Evolutionary conservation across 2,797 vertebrate genomes (phyloP).

Genomic region (Tapera naevia): DNA sequence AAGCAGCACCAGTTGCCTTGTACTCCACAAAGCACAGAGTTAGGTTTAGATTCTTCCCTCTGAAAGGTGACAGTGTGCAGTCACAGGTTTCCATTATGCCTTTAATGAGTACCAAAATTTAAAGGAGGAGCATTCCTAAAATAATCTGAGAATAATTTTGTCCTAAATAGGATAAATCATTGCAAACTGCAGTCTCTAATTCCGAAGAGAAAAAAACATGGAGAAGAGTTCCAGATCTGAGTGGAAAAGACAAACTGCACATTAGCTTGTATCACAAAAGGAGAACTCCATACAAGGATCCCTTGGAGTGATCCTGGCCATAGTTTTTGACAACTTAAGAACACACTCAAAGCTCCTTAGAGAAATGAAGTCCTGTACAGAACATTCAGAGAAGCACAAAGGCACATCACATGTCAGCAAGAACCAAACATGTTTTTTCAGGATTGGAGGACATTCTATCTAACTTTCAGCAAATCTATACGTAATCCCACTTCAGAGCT

Average conservation of each 20-base stretch:
- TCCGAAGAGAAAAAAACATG: not conserved
- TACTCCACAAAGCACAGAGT: not conserved
- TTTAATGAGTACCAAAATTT: not conserved
- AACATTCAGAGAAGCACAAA: not conserved
- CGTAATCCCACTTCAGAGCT: not conserved
- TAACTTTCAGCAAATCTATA: not conserved
- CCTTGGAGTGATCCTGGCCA: not conserved
- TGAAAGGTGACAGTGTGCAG: not conserved
- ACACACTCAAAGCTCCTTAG: not conserved
- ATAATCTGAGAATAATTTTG: not conserved
- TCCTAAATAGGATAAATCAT: not conserved
- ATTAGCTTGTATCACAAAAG: not conserved
- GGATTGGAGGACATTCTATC: not conserved
- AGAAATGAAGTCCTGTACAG: not conserved
- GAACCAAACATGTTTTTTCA: not conserved
- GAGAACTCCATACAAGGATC: not conserved
- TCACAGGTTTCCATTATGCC: not conserved
- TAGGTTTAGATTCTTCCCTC: rapidly evolving
- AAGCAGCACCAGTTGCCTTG: not conserved
- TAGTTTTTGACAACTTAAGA: not conserved
- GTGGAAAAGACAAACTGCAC: not conserved
- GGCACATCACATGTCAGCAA: not conserved
- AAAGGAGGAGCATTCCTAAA: not conserved
- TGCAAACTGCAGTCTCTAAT: not conserved
- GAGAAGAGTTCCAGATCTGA: not conserved